A percentile compares a stretch with the other conserved stretches of the same genome.
phyloP scores from a whole-genome alignment of 2,797 vertebrate species.

The Sciaenops ocellatus region DNA sequence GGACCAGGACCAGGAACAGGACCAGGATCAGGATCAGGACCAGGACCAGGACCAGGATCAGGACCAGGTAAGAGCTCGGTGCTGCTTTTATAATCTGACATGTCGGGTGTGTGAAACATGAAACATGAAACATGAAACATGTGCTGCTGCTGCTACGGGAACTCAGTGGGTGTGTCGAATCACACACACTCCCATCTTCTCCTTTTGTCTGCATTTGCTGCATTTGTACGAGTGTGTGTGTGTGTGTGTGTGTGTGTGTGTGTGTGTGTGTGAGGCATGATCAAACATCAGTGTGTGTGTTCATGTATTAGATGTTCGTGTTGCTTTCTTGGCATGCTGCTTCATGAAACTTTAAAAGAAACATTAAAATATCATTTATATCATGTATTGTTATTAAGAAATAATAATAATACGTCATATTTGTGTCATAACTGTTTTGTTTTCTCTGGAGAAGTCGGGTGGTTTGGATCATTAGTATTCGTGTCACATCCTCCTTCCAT shows the following conservation, averaged over 20 bases:
- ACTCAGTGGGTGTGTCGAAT: slow-evolving; percentile 55
- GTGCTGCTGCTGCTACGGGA: too few relatives aligned
- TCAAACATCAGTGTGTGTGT: slow-evolving; percentile 33
- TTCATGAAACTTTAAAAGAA: too few relatives aligned
- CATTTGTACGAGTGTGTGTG: slow-evolving; percentile 12
- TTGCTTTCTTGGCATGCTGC: background rate
- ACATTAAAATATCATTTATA: background rate
- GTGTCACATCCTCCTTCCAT: background rate
- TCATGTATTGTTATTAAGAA: too few relatives aligned
- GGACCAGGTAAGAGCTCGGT: slow-evolving; percentile 11
- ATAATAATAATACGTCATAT: background rate
- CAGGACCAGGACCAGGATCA: too few relatives aligned
- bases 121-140: too few relatives aligned
- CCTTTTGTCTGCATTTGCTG: slow-evolving; percentile 40
- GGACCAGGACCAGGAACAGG: too few relatives aligned
- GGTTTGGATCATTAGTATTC: background rate
- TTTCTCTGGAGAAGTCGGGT: background rate
- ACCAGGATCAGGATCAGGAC: too few relatives aligned
- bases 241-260: slow-evolving; percentile 20
- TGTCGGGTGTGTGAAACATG: too few relatives aligned
- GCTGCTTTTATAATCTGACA: background rate
- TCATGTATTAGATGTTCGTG: slow-evolving; percentile 14
- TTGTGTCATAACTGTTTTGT: background rate
- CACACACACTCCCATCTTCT: slow-evolving; percentile 3
- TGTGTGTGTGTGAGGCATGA: too few relatives aligned